These are phyloP conservation scores for Lordiphosa clarofinis DNA, from an alignment of 1,140 invertebrate species.

Conservation along the genomic window DNA sequence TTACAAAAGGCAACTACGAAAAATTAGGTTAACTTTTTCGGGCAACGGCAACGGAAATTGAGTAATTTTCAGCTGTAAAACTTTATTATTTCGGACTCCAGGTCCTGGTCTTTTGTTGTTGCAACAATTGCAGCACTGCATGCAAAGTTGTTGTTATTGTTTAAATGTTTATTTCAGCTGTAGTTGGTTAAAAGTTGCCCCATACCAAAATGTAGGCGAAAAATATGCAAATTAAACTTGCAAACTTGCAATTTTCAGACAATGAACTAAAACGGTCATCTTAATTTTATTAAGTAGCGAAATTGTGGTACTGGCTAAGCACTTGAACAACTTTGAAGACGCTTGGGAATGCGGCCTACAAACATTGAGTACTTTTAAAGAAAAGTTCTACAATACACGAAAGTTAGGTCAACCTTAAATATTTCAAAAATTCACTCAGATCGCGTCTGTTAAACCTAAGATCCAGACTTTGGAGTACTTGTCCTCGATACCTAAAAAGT, in stretches of 20 bases:
- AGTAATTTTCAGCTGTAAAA: constrained; percentile 74
- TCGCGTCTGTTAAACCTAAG: too few species aligned
- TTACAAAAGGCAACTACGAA: constrained; percentile 66
- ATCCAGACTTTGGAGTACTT: too few species aligned
- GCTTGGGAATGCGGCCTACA: too few species aligned
- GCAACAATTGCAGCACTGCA: constrained; percentile 59
- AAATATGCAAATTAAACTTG: constrained; percentile 61
- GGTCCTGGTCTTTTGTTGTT: constrained; percentile 39
- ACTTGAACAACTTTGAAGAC: too few species aligned
- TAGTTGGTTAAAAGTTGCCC: constrained; percentile 45
- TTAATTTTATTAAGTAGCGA: constrained; percentile 55
- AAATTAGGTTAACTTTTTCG: constrained; percentile 72
- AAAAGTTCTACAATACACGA: too few species aligned
- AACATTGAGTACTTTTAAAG: too few species aligned
- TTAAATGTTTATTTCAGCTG: constrained; percentile 67
- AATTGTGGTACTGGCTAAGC: constrained; percentile 1
- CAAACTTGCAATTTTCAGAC: constrained; percentile 22
- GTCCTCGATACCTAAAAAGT: too few species aligned
- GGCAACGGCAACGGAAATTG: constrained; percentile 73
- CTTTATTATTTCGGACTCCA: constrained; percentile 64
- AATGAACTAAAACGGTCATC: constrained; percentile 42
- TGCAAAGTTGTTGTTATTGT: constrained; percentile 69
- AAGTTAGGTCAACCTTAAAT: too few species aligned
- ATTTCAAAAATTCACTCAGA: too few species aligned
- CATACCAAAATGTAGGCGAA: constrained; percentile 19